Percentiles rank a stretch among this genome's conserved stretches.
Evolutionary conservation across 2,113 vertebrate genomes (phyloP).

Genomic region (Columba janthina): DNA sequence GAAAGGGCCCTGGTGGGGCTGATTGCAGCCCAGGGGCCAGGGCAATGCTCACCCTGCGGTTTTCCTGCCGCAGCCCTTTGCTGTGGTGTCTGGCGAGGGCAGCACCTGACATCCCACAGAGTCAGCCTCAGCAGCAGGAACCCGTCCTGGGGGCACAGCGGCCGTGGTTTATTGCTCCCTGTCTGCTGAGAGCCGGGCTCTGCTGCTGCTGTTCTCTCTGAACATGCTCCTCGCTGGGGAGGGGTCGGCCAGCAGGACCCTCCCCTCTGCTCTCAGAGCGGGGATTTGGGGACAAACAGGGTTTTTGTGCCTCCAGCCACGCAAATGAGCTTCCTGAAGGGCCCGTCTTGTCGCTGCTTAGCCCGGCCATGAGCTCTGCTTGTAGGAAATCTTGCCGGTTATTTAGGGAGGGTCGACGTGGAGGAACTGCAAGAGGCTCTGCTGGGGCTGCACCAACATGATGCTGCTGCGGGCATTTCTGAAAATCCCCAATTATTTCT

Average conservation of each 20-base stretch:
- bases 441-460: neutral
- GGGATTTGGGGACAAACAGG: too few species aligned
- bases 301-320: neutral
- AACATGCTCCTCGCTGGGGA: too few species aligned
- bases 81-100: neutral
- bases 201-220: neutral
- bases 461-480: neutral
- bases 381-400: neutral
- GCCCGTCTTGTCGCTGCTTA: neutral
- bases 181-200: neutral
- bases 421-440: neutral
- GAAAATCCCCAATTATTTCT: neutral
- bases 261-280: too few species aligned
- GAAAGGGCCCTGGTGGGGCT: too few species aligned
- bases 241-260: too few species aligned
- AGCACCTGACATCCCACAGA: neutral
- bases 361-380: rapidly evolving
- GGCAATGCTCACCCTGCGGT: too few species aligned
- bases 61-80: neutral
- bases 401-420: rapidly evolving
- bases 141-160: neutral
- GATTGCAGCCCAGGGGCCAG: neutral
- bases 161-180: neutral
- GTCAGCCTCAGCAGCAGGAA: too few species aligned
- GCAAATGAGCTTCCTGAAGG: neutral